Base-by-base conservation (phyloP, 2,113 vertebrate genomes). In the Leptobrachium ailaonicum region DNA sequence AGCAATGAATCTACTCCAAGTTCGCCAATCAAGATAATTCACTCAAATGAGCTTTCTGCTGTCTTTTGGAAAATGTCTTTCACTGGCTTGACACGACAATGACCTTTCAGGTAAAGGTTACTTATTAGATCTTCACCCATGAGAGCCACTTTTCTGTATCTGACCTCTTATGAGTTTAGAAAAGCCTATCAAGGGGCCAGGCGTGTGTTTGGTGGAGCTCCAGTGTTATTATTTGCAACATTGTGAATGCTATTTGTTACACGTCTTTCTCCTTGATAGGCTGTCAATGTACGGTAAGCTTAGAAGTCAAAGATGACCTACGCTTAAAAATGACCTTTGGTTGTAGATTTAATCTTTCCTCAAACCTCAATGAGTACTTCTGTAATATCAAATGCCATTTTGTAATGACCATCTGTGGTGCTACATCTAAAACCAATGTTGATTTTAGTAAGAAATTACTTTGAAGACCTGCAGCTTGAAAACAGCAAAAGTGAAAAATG, bases 1-100 rank as follows among this genome's bases (percentile, higher is more conserved):
- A 8, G 63, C 58, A 74, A 81, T 81, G 73, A 75, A 69, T 81
- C 71, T 50, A 32, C 20, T 47, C 64, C 72, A 74, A 69, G 71
- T 75, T 81, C 66, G 50, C 71, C 79, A 81, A 75, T 75, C 71
- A 74, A 81, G 50, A 81, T 81, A 81, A 81, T 81, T 81, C 79
- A 81, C 72, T 69, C 79, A 81, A 81, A 81, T 81, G 79, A 75
- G 79, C 66, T 74, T 74, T 68, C 50, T 43, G 64, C 79, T 81
- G 71, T 75, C 71, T 69, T 66, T 62, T 20, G 32, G 11, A 60
- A 32, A 32, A n/a, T 9, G 40, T 41, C 54, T 80, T 71, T 81
- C 56, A 56, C 72, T 67, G 43, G n/a, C 20, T 47, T 69, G 50
- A 75, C 72, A 75, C 54, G 20, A 10, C 32, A 20, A 12, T 62